These are phyloP conservation scores for Hymenopus coronatus DNA, from an alignment of 2,888 invertebrate species.

Conservation along the genomic window DNA sequence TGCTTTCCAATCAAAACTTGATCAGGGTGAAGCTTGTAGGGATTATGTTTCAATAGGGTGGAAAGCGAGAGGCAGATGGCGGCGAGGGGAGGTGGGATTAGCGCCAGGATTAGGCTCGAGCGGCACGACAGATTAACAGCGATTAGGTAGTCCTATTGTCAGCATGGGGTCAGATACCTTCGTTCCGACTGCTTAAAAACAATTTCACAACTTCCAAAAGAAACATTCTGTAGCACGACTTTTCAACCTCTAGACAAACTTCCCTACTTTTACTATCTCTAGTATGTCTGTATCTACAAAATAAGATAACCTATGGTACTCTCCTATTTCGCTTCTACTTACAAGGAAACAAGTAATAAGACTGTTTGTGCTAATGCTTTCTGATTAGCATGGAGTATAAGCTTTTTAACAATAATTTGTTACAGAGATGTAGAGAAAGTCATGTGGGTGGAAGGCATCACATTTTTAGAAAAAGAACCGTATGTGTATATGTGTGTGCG, in stretches of 20 bases:
- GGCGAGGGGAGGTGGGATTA: not conserved
- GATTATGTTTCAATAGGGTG: not conserved
- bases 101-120: not conserved
- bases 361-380: no score
- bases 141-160: not conserved
- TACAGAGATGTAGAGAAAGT: no score
- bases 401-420: no score
- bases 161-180: not conserved
- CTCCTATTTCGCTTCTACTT: no score
- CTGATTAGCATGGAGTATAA: no score
- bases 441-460: no score
- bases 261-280: no score
- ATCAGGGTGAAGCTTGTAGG: not conserved
- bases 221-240: not conserved
- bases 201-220: not conserved
- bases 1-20: not conserved
- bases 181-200: not conserved
- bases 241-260: not conserved
- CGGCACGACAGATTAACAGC: conserved; percentile 1
- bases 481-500: no score
- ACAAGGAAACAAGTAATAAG: no score
- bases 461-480: no score
- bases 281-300: no score
- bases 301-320: no score
- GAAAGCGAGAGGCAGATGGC: conserved; percentile 5